Base-by-base conservation (phyloP, 2,113 vertebrate genomes). In the Eretmochelys imbricata region DNA sequence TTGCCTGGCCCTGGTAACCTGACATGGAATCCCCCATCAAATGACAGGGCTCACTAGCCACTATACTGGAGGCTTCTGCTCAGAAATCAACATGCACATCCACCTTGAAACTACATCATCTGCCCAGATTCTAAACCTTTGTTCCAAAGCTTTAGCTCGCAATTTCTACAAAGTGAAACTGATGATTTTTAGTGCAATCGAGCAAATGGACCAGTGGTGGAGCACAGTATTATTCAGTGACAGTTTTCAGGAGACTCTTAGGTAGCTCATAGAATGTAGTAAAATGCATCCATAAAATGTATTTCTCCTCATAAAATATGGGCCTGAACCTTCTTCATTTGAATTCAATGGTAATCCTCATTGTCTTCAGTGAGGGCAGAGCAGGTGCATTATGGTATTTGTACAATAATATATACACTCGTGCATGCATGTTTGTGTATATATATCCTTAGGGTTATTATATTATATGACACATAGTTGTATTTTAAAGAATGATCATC, bases 371-470 rank as follows among this genome's bases (percentile, higher is more conserved):
- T 75, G 29, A 90, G 83, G 62, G 2, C 54, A 12, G 3, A 86
- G 11, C 62, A 48, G 14, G 65, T n/a, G 19, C 9, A 9, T 72
- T 72, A 38, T 80, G 19, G 29, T 49, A 46, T 75, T 91, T 86
- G 17, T 84, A 25, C 55, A 84, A 8, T 0, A 0, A 3, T 55
- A 24, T 5, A 29, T 10, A 46, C n/a, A 75, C 20, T 10, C 35
- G 20, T 42, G n/a, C 35, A 38, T 25, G 1, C 5, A 4, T 6
- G 48, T 54, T 46, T 86, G 29, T 5, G 3, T 72, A 3, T 78
- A 4, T 48, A 13, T 48, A 20, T 48, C 2, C 16, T 78, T 48
- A 46, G 75, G 57, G 10, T 69, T 54, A 24, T 53, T 54, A 1
- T 59, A 62, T 90, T 27, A 69, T 78, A 16, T 20, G 5, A 53